phyloP scores from a whole-genome alignment of 2,797 vertebrate species.

The Leptodactylus fallax region DNA sequence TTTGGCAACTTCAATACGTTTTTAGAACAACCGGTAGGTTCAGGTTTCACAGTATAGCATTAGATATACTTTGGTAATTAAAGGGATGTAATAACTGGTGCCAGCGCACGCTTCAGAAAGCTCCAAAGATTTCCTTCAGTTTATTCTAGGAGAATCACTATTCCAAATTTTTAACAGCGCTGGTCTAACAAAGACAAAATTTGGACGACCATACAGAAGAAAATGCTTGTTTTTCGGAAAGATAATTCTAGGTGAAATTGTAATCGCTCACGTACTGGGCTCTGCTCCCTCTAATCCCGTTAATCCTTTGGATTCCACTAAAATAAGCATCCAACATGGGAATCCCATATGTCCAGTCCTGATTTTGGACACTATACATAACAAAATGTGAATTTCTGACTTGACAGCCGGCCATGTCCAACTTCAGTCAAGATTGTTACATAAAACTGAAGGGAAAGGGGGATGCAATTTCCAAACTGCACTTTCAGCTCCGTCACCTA shows the following conservation, averaged over 20 bases:
- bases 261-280: not conserved
- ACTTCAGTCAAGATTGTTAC: not conserved
- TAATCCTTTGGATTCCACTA: not conserved
- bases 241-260: not conserved
- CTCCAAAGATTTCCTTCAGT: not conserved
- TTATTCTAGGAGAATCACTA: not conserved
- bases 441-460: not conserved
- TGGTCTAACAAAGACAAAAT: not conserved
- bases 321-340: not conserved
- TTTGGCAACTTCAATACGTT: not conserved
- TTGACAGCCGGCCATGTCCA: not conserved
- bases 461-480: not conserved
- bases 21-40: not conserved
- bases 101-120: not conserved
- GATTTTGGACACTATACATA: not conserved
- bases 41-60: not conserved
- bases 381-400: not conserved
- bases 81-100: not conserved
- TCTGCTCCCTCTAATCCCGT: not conserved
- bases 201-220: not conserved
- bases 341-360: constrained; percentile 2
- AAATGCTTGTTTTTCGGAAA: not conserved
- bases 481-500: not conserved
- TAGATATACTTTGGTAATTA: not conserved
- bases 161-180: not conserved